Base-by-base conservation (phyloP, 2,113 vertebrate genomes). In the Parus major region DNA sequence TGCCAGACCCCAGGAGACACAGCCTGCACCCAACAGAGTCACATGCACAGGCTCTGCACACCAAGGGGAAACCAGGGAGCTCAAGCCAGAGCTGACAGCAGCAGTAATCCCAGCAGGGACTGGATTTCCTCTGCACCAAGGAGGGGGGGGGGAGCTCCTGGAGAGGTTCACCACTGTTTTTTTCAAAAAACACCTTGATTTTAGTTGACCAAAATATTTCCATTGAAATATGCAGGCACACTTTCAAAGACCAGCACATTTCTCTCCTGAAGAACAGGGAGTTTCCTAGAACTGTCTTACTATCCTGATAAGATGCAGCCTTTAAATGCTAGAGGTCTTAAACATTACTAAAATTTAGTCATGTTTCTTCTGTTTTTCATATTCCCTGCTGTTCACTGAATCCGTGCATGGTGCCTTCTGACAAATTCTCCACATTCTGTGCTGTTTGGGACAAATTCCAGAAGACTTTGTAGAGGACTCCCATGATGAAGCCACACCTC, bases 101-200 rank as follows among this genome's bases (percentile, higher is more conserved):
- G 35, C 60, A 66, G 80, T 84, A 28, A 6, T 4, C 55, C 59
- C 23, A 31, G 59, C 55, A 69, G 7, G 5, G 21, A 44, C 3
- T 29, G 55, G 17, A 76, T n/a, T 39, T 52, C 66, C 85, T 50
- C n/a, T 47, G 28, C 33, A 15, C 14, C 17, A 44, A 49, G 33
- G 23, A 27, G 33, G 22, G 31, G 23, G 29, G 33, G 22, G 31
- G 7, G 69, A 70, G 72, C 56, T 14, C 18, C 57, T 68, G 7
- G 4, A 3, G 4, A 3, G 2, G 8, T 20, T 84, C 65, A 61
- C 47, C 33, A 20, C 2, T 60, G 16, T 18, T 68, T 35, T 52
- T n/a, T 33, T 44, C 55, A 22, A 1, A 5, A 80, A 86, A 61
- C 52, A 78, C 7, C 8, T 0, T 0, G 0, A 63, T 46, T 49